Evolutionary conservation across 2,113 vertebrate genomes (phyloP).

Genomic region (Steatornis caripensis): DNA sequence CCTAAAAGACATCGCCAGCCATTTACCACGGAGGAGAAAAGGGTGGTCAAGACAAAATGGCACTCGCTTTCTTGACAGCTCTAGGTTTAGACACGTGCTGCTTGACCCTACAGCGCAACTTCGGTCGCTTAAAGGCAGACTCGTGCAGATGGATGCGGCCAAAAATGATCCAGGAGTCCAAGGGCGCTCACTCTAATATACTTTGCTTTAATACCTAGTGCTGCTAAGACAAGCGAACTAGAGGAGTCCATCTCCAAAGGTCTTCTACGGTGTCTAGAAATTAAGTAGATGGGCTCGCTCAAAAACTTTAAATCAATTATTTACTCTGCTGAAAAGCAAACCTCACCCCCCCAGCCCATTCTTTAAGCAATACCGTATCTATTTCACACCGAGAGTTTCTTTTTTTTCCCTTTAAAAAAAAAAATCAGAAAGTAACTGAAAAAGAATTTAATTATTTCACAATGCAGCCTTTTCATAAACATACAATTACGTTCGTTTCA

Average conservation of each 20-base stretch:
- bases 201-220: neutral
- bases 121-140: neutral
- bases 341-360: neutral
- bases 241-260: neutral
- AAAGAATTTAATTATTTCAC: constrained; percentile 64
- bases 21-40: neutral
- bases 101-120: neutral
- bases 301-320: constrained; percentile 1
- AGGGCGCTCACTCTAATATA: neutral
- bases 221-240: neutral
- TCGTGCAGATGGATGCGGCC: fast-evolving
- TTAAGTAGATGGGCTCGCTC: neutral
- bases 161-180: neutral
- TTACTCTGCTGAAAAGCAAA: neutral
- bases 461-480: constrained; percentile 50
- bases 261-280: neutral
- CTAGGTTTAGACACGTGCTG: neutral
- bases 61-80: neutral
- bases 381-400: neutral
- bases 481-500: constrained; percentile 53
- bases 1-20: neutral
- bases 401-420: too few relatives aligned
- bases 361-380: neutral
- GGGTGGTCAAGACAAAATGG: neutral
- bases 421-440: constrained; percentile 49